phyloP scores from a whole-genome alignment of 2,888 invertebrate genomes.

The Spialia ferax region DNA sequence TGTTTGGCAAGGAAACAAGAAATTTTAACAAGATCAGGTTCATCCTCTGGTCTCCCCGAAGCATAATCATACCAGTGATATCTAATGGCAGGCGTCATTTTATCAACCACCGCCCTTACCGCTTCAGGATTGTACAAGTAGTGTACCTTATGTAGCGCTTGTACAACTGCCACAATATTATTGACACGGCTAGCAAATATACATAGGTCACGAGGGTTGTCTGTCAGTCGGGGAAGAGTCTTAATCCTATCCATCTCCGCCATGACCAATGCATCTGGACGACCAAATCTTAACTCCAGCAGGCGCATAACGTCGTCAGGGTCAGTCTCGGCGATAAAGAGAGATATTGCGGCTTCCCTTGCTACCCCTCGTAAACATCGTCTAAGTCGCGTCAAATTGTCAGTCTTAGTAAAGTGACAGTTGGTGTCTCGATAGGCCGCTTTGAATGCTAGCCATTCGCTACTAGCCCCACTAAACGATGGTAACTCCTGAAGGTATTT shows the following conservation, averaged over 20 bases:
- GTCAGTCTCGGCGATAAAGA: constrained; percentile 2
- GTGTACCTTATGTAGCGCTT: not conserved
- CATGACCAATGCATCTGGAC: not conserved
- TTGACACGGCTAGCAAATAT: not conserved
- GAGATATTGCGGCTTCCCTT: constrained; percentile 1
- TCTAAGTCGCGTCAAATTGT: not conserved
- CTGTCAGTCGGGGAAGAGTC: constrained; percentile 3
- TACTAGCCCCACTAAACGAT: not conserved
- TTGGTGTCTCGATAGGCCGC: constrained; percentile 1
- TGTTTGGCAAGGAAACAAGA: not conserved
- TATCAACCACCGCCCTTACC: not conserved
- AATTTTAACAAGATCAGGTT: not conserved
- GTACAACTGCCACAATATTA: constrained; percentile 3
- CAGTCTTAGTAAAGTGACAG: not conserved
- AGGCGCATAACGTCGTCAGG: constrained; percentile 1
- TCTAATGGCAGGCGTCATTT: not conserved
- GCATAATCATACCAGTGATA: constrained; percentile 1
- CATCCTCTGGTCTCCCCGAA: not conserved
- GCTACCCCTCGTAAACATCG: not conserved
- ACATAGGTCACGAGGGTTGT: not conserved
- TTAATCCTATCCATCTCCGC: not conserved
- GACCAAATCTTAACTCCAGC: not conserved
- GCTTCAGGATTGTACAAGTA: not conserved
- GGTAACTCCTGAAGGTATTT: constrained; percentile 4
- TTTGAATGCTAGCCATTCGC: constrained; percentile 6